Base-by-base conservation (phyloP, 92 coral and sea anemone species). In the Palythoa grandis region DNA sequence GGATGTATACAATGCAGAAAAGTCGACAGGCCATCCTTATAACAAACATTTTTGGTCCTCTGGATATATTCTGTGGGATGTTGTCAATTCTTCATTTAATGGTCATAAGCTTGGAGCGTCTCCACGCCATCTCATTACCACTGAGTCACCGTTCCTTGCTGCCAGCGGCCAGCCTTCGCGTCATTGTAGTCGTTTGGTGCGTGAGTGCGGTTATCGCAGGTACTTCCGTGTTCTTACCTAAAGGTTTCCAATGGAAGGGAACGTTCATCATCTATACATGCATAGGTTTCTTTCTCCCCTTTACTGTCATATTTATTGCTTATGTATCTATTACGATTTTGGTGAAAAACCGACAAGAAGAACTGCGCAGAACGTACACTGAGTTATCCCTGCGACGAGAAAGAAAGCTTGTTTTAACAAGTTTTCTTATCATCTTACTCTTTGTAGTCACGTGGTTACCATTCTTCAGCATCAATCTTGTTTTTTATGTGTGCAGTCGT, bases 11-110 rank as follows among this genome's bases (percentile, higher is more conserved):
- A 48, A 73, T 65, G 23, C 86, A 80, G 75, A 87, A 86, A 38
- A 82, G 6, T 48, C 70, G 52, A 6, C 84, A 76, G 3, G 83
- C 92, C 6, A 17, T 3, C 23, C 48, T 75, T 56, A 89, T 93
- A 48, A 68, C 87, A 40, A 80, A 86, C 35, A 60, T 93, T 70
- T 93, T 93, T 72, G 92, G 93, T 25, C 94, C 93, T 5, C 57
- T 93, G 94, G 95, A 93, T 66, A 91, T 93, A 38, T 89, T 93
- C 35, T 91, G 94, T 1, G 95, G 95, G 57, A 93, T 93, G 95
- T 65, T 93, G 29, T 93, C 95, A 7, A 93, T 93, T 22, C 92
- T 93, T 4, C 95, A 93, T 56, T 86, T 93, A 79, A 93, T 91
- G 94, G 79, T 89, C 39, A 93, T 93, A 54, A 93, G 95, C 70